Conservation (phyloP, 2,888 invertebrate species). For the Eristalis pertinax region DNA sequence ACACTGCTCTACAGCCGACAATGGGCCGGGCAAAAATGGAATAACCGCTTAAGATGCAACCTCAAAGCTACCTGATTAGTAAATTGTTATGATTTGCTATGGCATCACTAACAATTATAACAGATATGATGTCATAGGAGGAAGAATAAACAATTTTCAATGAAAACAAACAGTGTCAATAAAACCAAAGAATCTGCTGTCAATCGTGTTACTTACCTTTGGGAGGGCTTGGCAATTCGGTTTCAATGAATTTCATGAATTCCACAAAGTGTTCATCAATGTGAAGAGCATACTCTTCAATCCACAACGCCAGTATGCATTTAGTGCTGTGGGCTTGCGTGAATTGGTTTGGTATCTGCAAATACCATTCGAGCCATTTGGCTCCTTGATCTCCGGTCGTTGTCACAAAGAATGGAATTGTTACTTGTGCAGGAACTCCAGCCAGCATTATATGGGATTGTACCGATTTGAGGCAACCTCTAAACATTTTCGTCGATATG, state of each 20-base stretch:
- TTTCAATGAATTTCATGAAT: conserved; percentile 75
- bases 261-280: conserved; percentile 76
- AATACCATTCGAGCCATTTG: conserved; percentile 78
- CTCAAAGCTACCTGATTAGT: too few relatives aligned
- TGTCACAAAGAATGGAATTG: conserved; percentile 5
- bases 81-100: too few relatives aligned
- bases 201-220: conserved; percentile 34
- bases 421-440: conserved; percentile 33
- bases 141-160: background rate
- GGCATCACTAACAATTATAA: too few relatives aligned
- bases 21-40: too few relatives aligned
- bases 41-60: too few relatives aligned
- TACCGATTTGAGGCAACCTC: conserved; percentile 73
- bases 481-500: conserved; percentile 20
- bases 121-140: too few relatives aligned
- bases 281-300: conserved; percentile 75
- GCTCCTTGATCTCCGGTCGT: conserved; percentile 48
- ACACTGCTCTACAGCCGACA: too few relatives aligned
- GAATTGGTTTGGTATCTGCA: conserved; percentile 74
- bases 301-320: conserved; percentile 76
- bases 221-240: background rate
- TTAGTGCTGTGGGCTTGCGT: conserved; percentile 18
- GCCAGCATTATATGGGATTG: conserved; percentile 73
- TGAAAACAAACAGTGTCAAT: background rate
- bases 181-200: background rate